These are phyloP conservation scores for Orthochromis malagaraziensis DNA, from an alignment of 2,113 vertebrate genomes.

Conservation along the genomic window DNA sequence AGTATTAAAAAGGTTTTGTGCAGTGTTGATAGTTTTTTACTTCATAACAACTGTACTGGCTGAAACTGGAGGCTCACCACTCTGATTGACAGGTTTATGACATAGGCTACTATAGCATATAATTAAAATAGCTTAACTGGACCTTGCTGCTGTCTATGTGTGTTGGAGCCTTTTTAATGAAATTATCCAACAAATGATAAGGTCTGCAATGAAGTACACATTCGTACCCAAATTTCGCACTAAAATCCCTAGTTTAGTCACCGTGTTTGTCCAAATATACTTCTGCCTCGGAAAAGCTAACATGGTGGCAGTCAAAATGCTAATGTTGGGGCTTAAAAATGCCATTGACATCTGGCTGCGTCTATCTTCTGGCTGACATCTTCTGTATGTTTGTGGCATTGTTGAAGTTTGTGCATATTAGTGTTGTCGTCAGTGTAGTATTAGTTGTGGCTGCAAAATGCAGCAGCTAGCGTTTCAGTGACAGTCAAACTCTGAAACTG, in stretches of 20 bases:
- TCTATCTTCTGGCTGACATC: neutral
- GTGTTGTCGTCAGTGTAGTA: neutral
- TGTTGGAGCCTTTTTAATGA: neutral
- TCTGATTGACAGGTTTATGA: neutral
- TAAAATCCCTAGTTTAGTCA: neutral
- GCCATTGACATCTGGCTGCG: rapidly evolving
- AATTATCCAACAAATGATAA: neutral
- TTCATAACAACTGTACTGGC: neutral
- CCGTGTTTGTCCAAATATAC: neutral
- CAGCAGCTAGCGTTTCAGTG: neutral
- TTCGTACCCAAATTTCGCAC: neutral
- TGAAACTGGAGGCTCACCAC: neutral
- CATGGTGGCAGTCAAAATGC: neutral
- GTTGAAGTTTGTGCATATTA: neutral
- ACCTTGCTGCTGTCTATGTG: neutral
- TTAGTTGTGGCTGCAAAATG: neutral
- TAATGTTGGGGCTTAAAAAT: neutral
- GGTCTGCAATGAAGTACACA: neutral
- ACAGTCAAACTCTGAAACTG: neutral
- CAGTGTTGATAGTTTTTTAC: neutral
- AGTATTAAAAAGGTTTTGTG: neutral
- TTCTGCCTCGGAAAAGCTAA: neutral
- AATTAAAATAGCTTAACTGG: neutral
- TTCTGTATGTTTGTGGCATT: neutral
- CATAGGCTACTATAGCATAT: neutral